Base-by-base conservation (phyloP, 2,797 vertebrate species). In the Pseudochirops corinnae region DNA sequence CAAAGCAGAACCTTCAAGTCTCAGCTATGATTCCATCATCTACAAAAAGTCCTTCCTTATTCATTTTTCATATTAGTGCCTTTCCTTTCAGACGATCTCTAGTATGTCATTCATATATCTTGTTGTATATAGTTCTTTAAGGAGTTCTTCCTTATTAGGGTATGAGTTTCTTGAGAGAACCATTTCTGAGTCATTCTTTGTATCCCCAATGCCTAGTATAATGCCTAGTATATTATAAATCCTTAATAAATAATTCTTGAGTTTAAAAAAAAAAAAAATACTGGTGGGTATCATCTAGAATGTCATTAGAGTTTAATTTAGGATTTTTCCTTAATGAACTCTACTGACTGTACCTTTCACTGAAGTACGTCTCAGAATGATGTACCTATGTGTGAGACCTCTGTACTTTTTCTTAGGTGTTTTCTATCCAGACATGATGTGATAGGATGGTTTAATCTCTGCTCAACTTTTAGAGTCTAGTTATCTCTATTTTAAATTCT, bases 311-410 rank as follows among this genome's bases (percentile, higher is more conserved):
- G 11, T 56, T 52, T 94, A 13, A 57, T 56, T 95, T 87, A 56
- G 0, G 28, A 39, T 67, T 82, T 7, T 82, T 92, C 94, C 67
- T 93, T 60, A 33, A 16, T 94, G 46, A 33, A 53, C 14, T 92
- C 92, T 93, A 33, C 52, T 31, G 31, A 9, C 12, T 95, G 13
- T 39, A 94, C 56, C 91, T 67, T 94, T 94, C 90, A 92, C 1
- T 74, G 39, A 16, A 4, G 5, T 55, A 28, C 55, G 91, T 60
- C 67, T 95, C 93, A 60, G 46, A 95, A 50, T 91, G 21, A 18
- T 11, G 21, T 26, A 9, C 39, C 91, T 53, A 67, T 93, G 91
- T 95, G 50, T 94, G 92, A 91, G 95, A 93, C 31, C 93, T 90
- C 56, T 82, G 26, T 91, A 57, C n/a, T 50, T 92, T 92, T 58